Evolutionary conservation across 2,113 vertebrate species (phyloP).

Genomic region (Coreoperca whiteheadi): DNA sequence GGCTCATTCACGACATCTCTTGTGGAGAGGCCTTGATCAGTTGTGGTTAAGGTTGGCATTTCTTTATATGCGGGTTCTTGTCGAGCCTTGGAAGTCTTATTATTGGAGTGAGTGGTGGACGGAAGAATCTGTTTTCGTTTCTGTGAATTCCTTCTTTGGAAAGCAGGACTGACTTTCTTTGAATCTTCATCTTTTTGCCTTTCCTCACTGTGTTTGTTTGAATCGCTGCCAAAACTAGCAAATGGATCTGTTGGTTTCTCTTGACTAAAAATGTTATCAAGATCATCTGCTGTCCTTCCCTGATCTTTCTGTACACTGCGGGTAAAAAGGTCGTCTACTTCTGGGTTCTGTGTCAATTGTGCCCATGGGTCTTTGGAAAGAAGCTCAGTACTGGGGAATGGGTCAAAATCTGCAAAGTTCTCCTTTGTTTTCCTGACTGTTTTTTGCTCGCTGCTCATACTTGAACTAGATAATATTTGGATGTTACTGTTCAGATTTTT

Average conservation of each 20-base stretch:
- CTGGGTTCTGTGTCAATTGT: slow-evolving; percentile 39
- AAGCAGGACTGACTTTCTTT: slow-evolving; percentile 34
- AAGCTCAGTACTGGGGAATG: slow-evolving; percentile 58
- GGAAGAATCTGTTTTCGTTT: slow-evolving; percentile 47
- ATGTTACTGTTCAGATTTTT: slow-evolving; percentile 1
- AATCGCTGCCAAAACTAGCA: slow-evolving; percentile 26
- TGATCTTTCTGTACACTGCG: slow-evolving; percentile 16
- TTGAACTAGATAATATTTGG: slow-evolving; percentile 16
- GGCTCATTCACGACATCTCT: neutral
- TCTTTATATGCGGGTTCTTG: slow-evolving; percentile 35
- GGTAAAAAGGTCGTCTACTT: slow-evolving; percentile 50
- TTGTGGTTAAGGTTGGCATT: neutral
- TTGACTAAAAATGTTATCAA: slow-evolving; percentile 63
- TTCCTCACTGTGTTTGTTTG: slow-evolving; percentile 31
- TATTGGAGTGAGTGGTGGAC: neutral
- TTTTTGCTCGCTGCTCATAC: slow-evolving; percentile 28
- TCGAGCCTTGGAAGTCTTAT: slow-evolving; percentile 16
- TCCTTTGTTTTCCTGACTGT: slow-evolving; percentile 7
- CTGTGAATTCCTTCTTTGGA: slow-evolving; percentile 64
- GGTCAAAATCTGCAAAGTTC: slow-evolving; percentile 48
- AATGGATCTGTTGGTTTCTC: slow-evolving; percentile 62
- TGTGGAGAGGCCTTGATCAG: neutral
- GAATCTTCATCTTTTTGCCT: slow-evolving; percentile 10
- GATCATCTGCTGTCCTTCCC: slow-evolving; percentile 59
- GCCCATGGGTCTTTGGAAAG: slow-evolving; percentile 66